Evolutionary conservation across 2,797 vertebrate genomes (phyloP).

Genomic region (Coracias cyanogaster): DNA sequence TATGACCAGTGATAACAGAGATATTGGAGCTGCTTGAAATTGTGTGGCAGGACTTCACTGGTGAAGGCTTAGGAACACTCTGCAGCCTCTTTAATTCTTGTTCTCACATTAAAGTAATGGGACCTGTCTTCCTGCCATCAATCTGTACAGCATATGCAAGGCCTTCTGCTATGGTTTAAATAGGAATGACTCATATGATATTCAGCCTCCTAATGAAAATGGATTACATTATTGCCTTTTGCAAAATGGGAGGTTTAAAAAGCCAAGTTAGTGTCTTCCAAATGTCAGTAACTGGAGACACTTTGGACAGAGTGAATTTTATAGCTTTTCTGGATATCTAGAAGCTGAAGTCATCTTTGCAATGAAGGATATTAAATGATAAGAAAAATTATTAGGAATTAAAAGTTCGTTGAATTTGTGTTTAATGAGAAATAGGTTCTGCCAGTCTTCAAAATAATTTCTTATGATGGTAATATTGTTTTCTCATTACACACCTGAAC

Average conservation of each 20-base stretch:
- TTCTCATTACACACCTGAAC: not conserved
- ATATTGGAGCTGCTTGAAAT: not conserved
- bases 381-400: not conserved
- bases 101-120: conserved; percentile 51
- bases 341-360: not conserved
- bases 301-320: conserved; percentile 13
- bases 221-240: conserved; percentile 39
- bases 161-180: conserved; percentile 47
- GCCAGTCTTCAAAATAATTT: not conserved
- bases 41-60: not conserved
- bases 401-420: not conserved
- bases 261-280: conserved; percentile 35
- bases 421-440: not conserved
- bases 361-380: not conserved
- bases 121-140: conserved; percentile 46
- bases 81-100: conserved; percentile 8
- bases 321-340: not conserved
- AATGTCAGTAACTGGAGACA: conserved; percentile 27
- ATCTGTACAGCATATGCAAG: conserved; percentile 45
- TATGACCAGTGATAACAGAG: not conserved
- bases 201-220: conserved; percentile 57
- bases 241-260: conserved; percentile 58
- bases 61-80: not conserved
- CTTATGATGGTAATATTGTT: not conserved
- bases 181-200: conserved; percentile 57